Evolutionary conservation across 2,113 vertebrate genomes (phyloP).

Genomic region (Xiphophorus hellerii): DNA sequence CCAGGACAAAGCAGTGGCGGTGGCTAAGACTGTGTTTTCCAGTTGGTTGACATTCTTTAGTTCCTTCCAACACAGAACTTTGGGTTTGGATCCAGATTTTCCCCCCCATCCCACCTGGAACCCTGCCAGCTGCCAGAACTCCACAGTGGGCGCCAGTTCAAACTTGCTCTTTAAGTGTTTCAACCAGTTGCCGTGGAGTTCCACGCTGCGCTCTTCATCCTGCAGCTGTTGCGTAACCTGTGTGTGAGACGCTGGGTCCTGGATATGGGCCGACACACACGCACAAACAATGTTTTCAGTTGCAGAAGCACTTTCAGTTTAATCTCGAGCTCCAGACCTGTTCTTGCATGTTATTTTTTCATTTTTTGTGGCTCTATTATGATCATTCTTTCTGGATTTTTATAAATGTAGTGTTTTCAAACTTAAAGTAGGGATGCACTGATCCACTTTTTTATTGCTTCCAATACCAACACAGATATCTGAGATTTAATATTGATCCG

Average conservation of each 20-base stretch:
- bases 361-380: not conserved
- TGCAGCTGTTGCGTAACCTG: conserved; percentile 2
- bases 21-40: not conserved
- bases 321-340: not conserved
- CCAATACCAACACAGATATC: no score
- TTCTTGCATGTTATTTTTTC: not conserved
- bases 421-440: no score
- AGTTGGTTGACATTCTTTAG: not conserved
- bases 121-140: not conserved
- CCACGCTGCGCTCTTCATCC: not conserved
- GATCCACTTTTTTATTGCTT: no score
- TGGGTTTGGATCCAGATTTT: not conserved
- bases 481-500: no score
- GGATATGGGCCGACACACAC: not conserved
- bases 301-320: no score
- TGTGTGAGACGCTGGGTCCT: conserved; percentile 3
- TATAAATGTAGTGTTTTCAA: not conserved
- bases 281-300: not conserved
- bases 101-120: not conserved
- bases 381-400: not conserved
- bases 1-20: not conserved
- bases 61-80: not conserved
- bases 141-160: not conserved
- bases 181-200: not conserved
- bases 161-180: conserved; percentile 20